These are phyloP conservation scores for Caenorhabditis inopinata DNA, from an alignment of 1,140 invertebrate species.

Conservation along the genomic window DNA sequence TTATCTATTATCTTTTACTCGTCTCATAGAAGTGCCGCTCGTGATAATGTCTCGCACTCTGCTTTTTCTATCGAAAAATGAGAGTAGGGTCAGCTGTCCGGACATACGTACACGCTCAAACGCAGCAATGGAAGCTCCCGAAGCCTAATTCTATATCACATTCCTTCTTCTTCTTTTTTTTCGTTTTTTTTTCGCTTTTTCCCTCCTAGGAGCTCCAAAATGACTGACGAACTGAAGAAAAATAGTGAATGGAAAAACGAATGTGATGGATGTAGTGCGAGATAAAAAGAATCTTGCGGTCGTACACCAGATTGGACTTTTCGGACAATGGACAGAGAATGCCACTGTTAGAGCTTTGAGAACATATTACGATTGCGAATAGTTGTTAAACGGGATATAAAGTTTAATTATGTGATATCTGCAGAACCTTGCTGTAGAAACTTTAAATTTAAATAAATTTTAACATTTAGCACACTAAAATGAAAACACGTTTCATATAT, in stretches of 20 bases:
- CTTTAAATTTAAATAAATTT: no score
- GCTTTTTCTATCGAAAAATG: background rate
- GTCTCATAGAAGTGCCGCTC: background rate
- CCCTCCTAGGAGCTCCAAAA: background rate
- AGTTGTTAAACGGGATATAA: no score
- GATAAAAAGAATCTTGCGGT: background rate
- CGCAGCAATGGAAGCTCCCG: background rate
- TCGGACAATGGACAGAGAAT: background rate
- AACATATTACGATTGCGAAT: no score
- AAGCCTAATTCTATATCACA: background rate
- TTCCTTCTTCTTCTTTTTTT: background rate
- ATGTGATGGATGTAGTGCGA: background rate
- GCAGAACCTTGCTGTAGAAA: no score
- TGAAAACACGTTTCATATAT: no score
- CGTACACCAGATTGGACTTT: background rate
- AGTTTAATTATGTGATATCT: no score
- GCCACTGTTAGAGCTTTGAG: no score
- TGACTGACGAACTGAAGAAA: background rate
- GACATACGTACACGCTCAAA: background rate
- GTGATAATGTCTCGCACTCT: background rate
- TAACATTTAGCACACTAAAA: no score
- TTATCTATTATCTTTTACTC: no score
- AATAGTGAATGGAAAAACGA: background rate
- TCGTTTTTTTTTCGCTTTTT: background rate
- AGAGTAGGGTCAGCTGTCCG: slow-evolving; percentile 32